These are phyloP conservation scores for Pachypanchax playfairii DNA, from an alignment of 2,113 vertebrate species.

Conservation along the genomic window DNA sequence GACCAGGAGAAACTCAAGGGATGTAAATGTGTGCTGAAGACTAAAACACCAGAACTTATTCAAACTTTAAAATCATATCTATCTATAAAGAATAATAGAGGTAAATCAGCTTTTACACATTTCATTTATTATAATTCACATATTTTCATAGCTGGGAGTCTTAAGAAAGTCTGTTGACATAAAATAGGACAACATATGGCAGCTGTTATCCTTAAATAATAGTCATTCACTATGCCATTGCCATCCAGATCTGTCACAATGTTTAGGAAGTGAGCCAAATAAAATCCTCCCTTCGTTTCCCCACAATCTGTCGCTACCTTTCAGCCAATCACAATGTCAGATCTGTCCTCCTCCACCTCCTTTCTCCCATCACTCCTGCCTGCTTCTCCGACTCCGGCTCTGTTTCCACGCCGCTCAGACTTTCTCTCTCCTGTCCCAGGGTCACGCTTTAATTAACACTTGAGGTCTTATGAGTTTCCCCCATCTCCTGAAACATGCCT, in stretches of 20 bases:
- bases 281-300: conserved; percentile 31
- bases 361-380: conserved; percentile 17
- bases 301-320: conserved; percentile 28
- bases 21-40: no score
- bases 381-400: conserved; percentile 18
- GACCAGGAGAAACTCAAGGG: no score
- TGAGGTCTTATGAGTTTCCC: conserved; percentile 71
- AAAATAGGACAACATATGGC: conserved; percentile 20
- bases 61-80: no score
- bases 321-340: conserved; percentile 56
- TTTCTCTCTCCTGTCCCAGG: conserved; percentile 62
- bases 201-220: conserved; percentile 32
- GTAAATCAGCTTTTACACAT: no score
- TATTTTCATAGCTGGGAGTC: conserved; percentile 4
- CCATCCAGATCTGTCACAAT: conserved; percentile 31
- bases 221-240: conserved; percentile 15
- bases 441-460: conserved; percentile 79
- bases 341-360: conserved; percentile 36
- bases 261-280: conserved; percentile 49
- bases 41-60: no score
- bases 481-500: conserved; percentile 47
- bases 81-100: no score
- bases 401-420: not conserved
- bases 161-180: not conserved
- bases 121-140: not conserved